Evolutionary conservation across 2,797 vertebrate species (phyloP), one percentile per base, ranked within the genome.

Genomic region (Liasis olivaceus): DNA sequence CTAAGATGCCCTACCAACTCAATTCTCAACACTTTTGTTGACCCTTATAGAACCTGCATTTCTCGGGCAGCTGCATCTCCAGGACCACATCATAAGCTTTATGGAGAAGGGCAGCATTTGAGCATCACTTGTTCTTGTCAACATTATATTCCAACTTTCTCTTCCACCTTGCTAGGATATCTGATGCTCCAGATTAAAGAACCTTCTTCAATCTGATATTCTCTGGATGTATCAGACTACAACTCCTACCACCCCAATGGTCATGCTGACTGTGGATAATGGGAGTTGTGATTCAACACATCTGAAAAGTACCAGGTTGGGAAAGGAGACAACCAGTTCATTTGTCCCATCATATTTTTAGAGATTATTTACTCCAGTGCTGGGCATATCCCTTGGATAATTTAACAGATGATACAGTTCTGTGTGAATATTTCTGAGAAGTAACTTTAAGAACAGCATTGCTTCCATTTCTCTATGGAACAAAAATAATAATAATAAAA

Each of bases 1-100:
- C 14, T 54, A 86, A 24, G 81, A 89, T 91, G 93, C 96, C 93
- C 54, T 0, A 77, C 72, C 66, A 87, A 72, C 93, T 20, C 36
- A 89, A 8, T 62, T 12, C 81, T 60, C 26, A 72, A 72, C 5
- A 31, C 11, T 69, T 64, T 62, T 84, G 31, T 26, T 72, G 85
- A 42, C 11, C 72, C 28, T 56, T 14, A 87, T 20, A 28, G 28
- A 93, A 24, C 20, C 26, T 77, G 8, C 14, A 72, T 62, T 85
- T 89, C 36, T 26, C 51, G 14, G 15, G 9, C 22, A 87, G 58
- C 42, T 47, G 13, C 5, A 14, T 89, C 15, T 84, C 17, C 2
- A 66, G 51, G 22, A 26, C 28, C 3, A 66, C 59, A 47, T 63
- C 24, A 86, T 8, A 47, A 64, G 42, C 24, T 64, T n/a, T 9